Conservation (phyloP, 2,113 vertebrate genomes). For the Entelurus aequoreus region DNA sequence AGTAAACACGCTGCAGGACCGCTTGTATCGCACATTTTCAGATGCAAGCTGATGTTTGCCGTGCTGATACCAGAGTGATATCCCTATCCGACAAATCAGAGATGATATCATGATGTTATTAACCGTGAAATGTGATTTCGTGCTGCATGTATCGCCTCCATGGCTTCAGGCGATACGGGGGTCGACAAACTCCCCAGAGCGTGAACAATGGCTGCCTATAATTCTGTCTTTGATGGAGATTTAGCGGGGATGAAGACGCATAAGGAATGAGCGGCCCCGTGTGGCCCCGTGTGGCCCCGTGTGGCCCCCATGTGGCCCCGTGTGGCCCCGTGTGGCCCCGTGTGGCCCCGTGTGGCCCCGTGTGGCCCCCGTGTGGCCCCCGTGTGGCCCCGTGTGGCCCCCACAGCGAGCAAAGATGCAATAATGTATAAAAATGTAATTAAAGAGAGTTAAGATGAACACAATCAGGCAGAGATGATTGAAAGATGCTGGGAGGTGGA, state of each 20-base stretch:
- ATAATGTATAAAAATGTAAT: slow-evolving; percentile 79
- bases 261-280: slow-evolving; percentile 64
- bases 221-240: slow-evolving; percentile 64
- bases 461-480: slow-evolving; percentile 75
- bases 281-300: too few relatives aligned
- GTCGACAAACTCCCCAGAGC: slow-evolving; percentile 50
- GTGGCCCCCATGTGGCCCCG: too few relatives aligned
- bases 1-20: too few relatives aligned
- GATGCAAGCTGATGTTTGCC: too few relatives aligned
- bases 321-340: too few relatives aligned
- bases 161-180: slow-evolving; percentile 44
- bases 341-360: too few relatives aligned
- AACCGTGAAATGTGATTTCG: not conserved
- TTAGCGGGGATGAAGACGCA: slow-evolving; percentile 71
- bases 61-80: too few relatives aligned
- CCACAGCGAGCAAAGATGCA: slow-evolving; percentile 75
- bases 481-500: slow-evolving; percentile 74
- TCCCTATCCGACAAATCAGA: too few relatives aligned
- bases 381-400: slow-evolving; percentile 62
- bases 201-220: slow-evolving; percentile 42
- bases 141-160: not conserved
- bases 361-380: too few relatives aligned
- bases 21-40: too few relatives aligned
- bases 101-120: too few relatives aligned
- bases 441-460: slow-evolving; percentile 79